Percentiles rank a stretch among this genome's conserved stretches.
Conservation (phyloP, 2,888 invertebrate species). For the Pheosia tremula region DNA sequence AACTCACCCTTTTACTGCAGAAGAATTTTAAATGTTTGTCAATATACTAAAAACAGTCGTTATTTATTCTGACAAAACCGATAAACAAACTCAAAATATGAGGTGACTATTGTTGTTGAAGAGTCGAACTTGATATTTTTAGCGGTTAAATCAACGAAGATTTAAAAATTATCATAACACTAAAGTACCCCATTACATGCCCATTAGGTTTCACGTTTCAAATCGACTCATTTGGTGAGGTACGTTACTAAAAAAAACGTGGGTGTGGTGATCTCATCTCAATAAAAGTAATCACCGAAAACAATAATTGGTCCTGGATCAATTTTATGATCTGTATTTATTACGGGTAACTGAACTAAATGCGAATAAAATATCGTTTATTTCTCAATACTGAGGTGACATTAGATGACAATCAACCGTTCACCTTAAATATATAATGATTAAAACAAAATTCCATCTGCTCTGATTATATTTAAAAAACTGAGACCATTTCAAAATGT, state of each 20-base stretch:
- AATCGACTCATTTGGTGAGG: background rate
- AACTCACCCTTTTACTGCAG: slow-evolving; percentile 29
- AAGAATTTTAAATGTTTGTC: slow-evolving; percentile 14
- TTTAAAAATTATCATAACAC: background rate
- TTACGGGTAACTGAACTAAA: background rate
- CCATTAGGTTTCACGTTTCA: background rate
- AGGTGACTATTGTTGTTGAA: background rate
- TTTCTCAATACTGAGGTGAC: too few relatives aligned
- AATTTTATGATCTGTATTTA: background rate
- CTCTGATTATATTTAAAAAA: too few relatives aligned
- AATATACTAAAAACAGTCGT: slow-evolving; percentile 8
- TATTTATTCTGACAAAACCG: slow-evolving; percentile 15
- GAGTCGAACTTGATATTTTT: slow-evolving; percentile 1
- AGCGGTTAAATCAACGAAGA: slow-evolving; percentile 2
- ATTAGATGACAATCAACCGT: too few relatives aligned
- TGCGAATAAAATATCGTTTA: background rate
- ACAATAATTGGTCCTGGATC: background rate
- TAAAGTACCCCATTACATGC: background rate
- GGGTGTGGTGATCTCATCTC: background rate
- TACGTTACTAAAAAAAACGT: background rate
- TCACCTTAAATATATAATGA: too few relatives aligned
- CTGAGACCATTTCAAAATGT: too few relatives aligned
- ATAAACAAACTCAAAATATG: slow-evolving; percentile 2
- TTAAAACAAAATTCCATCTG: too few relatives aligned
- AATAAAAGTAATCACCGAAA: background rate